Evolutionary conservation across 2,797 vertebrate species (phyloP), one percentile per base, ranked within the genome.

Genomic region (Molossus molossus): DNA sequence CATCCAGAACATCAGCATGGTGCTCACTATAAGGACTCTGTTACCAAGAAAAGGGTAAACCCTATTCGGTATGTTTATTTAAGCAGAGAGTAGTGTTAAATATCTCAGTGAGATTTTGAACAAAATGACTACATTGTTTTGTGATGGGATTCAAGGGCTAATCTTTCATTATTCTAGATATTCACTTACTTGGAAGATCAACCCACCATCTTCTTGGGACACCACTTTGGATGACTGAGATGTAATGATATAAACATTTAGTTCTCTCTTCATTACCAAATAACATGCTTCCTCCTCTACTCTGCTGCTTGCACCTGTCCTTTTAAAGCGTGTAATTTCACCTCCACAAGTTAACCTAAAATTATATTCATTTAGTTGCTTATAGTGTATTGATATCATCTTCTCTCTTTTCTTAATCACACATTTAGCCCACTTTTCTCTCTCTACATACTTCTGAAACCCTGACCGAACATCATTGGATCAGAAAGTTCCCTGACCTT

Each of bases 301-400:
- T 83, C 14, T 67, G 40, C 18, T 57, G 18, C 37, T 57, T 88
- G 4, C n/a, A 40, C 76, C 53, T 65, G 6, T 81, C 21, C 75
- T 96, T 94, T 72, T 15, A 70, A 92, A 29, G 21, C 17, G 1
- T 85, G 21, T 53, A 48, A 60, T 90, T 65, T 80, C 40, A 84
- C 3, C 8, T 25, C 65, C 2, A 1, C n/a, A 90, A 80, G 11
- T 88, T 57, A 92, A 48, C 13, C 62, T 92, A 70, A 88, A 86
- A 45, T 92, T 83, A 18, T 12, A 62, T 96, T 85, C 84, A 83
- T 86, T 83, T 79, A 37, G 37, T 81, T 93, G 57, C 21, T 90
- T 77, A 75, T 79, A 86, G 27, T 64, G 11, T 40, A 9, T 80
- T 75, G 15, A 50, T 48, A 13, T 50, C 9, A 10, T 64, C 3